Evolutionary conservation across 2,113 vertebrate genomes (phyloP).

Genomic region (Zosterops japonicus): DNA sequence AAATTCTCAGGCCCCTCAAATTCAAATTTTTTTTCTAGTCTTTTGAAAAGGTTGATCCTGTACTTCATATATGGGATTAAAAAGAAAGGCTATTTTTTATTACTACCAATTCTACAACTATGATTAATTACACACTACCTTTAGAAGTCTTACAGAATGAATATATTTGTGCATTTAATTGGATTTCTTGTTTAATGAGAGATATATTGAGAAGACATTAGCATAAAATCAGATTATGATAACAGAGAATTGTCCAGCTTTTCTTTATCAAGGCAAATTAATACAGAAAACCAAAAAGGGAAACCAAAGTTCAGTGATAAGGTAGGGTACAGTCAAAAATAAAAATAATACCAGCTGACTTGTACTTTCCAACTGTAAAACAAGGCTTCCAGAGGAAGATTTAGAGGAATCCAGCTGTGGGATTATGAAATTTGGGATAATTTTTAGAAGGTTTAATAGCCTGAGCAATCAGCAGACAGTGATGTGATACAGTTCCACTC

Average conservation of each 20-base stretch:
- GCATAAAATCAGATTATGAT: neutral
- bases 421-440: neutral
- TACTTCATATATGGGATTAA: neutral
- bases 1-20: neutral
- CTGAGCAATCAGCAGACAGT: neutral
- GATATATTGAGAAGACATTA: neutral
- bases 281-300: neutral
- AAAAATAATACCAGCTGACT: neutral
- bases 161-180: neutral
- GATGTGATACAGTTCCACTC: too few species aligned
- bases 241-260: neutral
- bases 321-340: neutral
- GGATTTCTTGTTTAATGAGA: neutral
- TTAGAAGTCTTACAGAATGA: neutral
- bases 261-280: neutral
- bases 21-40: neutral
- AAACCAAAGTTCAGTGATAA: neutral
- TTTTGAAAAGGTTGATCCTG: neutral
- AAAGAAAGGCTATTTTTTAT: conserved; percentile 1
- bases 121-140: neutral
- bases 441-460: neutral
- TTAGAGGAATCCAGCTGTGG: neutral
- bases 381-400: neutral
- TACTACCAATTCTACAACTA: neutral
- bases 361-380: neutral